Conservation (phyloP, 2,797 vertebrate species). For the Mus spretus region DNA sequence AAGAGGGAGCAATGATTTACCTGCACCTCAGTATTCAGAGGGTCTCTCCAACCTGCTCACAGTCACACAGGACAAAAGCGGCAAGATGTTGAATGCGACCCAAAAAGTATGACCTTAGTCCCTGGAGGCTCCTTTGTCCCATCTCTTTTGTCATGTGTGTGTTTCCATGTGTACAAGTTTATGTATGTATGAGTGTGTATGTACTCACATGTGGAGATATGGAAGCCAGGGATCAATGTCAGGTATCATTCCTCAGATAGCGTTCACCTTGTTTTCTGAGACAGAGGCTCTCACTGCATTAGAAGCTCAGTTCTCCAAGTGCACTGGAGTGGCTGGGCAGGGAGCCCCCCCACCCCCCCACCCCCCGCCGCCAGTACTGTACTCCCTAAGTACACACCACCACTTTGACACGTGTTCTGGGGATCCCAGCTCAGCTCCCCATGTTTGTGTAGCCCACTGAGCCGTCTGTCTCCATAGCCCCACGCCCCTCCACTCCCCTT, state of each 20-base stretch:
- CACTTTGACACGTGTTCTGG: not conserved
- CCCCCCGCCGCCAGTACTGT: too few relatives aligned
- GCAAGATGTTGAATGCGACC: not conserved
- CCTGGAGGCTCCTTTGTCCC: not conserved
- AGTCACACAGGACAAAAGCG: not conserved
- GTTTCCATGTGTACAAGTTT: not conserved
- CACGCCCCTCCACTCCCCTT: fast-evolving
- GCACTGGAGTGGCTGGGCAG: not conserved
- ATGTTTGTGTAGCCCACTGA: not conserved
- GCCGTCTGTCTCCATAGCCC: not conserved
- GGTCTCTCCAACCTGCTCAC: not conserved
- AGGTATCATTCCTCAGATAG: not conserved
- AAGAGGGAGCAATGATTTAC: not conserved
- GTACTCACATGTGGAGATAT: not conserved
- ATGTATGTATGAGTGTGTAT: not conserved
- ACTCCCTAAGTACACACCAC: not conserved
- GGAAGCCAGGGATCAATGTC: not conserved
- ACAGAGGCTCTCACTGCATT: not conserved
- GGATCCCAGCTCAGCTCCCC: not conserved
- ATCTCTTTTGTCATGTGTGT: not conserved
- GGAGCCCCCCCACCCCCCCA: not conserved
- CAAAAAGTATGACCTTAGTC: not conserved
- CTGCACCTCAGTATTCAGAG: not conserved
- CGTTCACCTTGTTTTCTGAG: not conserved
- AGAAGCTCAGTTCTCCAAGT: too few relatives aligned